Evolutionary conservation across 1,140 invertebrate genomes (phyloP).

Genomic region (Musca domestica): DNA sequence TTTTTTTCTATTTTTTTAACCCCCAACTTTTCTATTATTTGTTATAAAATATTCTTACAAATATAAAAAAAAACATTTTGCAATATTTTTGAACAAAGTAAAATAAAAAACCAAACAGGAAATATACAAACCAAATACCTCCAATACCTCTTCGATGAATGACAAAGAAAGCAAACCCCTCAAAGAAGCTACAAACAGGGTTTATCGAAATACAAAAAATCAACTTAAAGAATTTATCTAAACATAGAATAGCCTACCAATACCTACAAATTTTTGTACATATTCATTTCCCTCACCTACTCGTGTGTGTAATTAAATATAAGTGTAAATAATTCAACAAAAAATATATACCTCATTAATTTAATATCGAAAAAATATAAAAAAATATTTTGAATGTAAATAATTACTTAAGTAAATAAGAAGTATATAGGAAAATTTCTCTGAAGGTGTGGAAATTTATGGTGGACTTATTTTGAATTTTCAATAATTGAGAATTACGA

Average conservation of each 20-base stretch:
- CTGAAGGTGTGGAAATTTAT: background rate
- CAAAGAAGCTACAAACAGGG: constrained; percentile 14
- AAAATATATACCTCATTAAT: constrained; percentile 6
- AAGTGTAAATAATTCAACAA: background rate
- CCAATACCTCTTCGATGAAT: constrained; percentile 22
- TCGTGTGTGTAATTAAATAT: background rate
- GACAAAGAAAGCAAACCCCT: background rate
- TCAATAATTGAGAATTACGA: no score
- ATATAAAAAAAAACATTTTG: background rate
- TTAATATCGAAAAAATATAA: constrained; percentile 3
- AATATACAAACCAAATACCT: constrained; percentile 28
- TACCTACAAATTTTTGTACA: background rate
- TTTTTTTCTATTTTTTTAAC: no score
- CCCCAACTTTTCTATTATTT: background rate
- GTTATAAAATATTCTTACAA: background rate
- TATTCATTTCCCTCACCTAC: no score
- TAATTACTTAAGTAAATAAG: background rate
- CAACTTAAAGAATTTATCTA: constrained; percentile 16
- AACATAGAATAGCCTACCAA: constrained; percentile 4
- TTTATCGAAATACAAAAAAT: background rate
- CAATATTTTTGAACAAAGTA: background rate
- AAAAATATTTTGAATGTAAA: background rate
- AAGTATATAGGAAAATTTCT: background rate
- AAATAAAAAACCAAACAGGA: background rate
- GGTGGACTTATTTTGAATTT: no score